phyloP scores from a whole-genome alignment of 2,797 vertebrate species.

The Pitangus sulphuratus region DNA sequence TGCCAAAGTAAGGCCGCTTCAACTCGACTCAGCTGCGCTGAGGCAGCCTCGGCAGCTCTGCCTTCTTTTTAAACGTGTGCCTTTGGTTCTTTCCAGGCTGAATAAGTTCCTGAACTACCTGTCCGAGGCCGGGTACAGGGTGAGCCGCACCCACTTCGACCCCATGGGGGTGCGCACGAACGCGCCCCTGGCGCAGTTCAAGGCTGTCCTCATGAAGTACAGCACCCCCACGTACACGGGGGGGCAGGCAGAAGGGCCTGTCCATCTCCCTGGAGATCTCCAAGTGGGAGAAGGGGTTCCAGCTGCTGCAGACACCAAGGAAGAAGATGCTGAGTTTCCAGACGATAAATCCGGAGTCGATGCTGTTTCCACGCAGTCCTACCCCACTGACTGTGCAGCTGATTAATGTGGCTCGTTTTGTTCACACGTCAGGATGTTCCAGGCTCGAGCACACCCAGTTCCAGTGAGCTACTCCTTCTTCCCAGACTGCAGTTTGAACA shows the following conservation, averaged over 20 bases:
- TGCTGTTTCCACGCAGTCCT: rapidly evolving
- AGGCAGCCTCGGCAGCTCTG: not conserved
- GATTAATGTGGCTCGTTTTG: not conserved
- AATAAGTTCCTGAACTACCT: slow-evolving; percentile 94
- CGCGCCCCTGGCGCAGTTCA: slow-evolving; percentile 89
- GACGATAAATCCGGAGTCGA: not conserved
- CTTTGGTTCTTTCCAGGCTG: slow-evolving; percentile 77
- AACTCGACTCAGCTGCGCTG: not conserved
- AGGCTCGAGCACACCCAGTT: not conserved
- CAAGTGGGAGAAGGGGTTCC: slow-evolving; percentile 55
- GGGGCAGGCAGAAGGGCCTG: slow-evolving; percentile 65
- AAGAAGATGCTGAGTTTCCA: not conserved
- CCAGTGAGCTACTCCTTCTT: not conserved
- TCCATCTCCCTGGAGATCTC: slow-evolving; percentile 61
- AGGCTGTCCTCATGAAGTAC: slow-evolving; percentile 89
- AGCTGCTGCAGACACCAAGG: slow-evolving; percentile 35
- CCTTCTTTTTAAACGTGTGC: rapidly evolving
- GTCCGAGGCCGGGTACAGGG: slow-evolving; percentile 92
- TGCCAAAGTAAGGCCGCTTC: slow-evolving; percentile 90
- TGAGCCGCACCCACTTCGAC: slow-evolving; percentile 96
- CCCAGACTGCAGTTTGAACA: not conserved
- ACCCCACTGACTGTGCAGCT: not conserved
- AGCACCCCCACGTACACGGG: slow-evolving; percentile 84
- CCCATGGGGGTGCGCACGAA: slow-evolving; percentile 94
- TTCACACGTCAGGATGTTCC: not conserved